phyloP scores from a whole-genome alignment of 1,140 invertebrate species.

The Semibalanus balanoides region DNA sequence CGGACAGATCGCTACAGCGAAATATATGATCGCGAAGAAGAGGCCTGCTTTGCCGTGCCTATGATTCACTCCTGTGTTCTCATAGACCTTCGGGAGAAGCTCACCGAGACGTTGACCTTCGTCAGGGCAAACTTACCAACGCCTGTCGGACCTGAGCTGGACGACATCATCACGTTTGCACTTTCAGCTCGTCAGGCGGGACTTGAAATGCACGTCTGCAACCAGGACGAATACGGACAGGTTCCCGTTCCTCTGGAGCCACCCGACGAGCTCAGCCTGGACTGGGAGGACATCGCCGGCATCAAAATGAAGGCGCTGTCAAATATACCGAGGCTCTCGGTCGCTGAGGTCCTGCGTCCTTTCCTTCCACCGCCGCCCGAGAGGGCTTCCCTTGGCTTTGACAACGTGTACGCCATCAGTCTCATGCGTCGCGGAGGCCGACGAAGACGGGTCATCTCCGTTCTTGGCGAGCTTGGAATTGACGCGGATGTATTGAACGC shows the following conservation, averaged over 20 bases:
- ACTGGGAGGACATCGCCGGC: constrained; percentile 58
- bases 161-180: constrained; percentile 93
- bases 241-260: constrained; percentile 64
- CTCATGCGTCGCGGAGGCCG: constrained; percentile 45
- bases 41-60: constrained; percentile 67
- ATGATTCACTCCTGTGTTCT: constrained; percentile 85
- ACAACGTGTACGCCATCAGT: constrained; percentile 22
- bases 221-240: constrained; percentile 66
- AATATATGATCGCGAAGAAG: constrained; percentile 53
- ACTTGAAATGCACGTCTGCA: constrained; percentile 63
- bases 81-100: constrained; percentile 49
- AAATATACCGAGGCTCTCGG: constrained; percentile 31
- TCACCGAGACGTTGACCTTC: constrained; percentile 59
- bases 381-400: constrained; percentile 43
- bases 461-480: constrained; percentile 41
- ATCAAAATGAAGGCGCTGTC: constrained; percentile 18
- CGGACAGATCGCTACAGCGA: constrained; percentile 72
- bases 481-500: constrained; percentile 37
- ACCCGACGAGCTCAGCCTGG: constrained; percentile 44
- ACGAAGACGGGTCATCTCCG: constrained; percentile 44
- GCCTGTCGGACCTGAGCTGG: constrained; percentile 54
- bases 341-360: constrained; percentile 47
- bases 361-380: constrained; percentile 30
- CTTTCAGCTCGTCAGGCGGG: constrained; percentile 57
- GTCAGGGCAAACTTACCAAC: constrained; percentile 41